Evolutionary conservation across 1,140 invertebrate genomes (phyloP).

Genomic region (Aphis craccivora): DNA sequence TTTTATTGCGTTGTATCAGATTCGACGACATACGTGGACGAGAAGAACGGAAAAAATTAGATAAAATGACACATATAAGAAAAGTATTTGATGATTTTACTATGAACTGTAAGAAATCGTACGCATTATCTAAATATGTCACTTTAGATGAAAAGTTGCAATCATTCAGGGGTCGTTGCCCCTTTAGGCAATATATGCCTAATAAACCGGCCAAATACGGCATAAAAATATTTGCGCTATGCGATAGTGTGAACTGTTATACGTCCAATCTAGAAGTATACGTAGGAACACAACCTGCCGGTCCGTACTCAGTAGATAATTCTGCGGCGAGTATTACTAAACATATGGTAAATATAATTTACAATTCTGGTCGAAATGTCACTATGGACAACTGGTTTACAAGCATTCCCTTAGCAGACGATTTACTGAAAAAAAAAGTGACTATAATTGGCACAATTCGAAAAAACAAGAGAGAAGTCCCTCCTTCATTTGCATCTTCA

Average conservation of each 20-base stretch:
- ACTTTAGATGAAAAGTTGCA: conserved; percentile 64
- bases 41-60: neutral
- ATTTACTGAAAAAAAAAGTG: conserved; percentile 4
- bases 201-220: conserved; percentile 65
- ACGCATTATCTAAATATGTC: conserved; percentile 61
- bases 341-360: conserved; percentile 32
- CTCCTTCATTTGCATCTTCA: conserved; percentile 53
- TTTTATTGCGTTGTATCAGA: neutral
- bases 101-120: conserved; percentile 61
- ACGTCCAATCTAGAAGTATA: conserved; percentile 62
- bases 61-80: neutral
- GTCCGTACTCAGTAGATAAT: conserved; percentile 62
- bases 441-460: conserved; percentile 5
- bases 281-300: conserved; percentile 61
- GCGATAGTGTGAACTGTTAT: conserved; percentile 62
- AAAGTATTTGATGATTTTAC: conserved; percentile 62
- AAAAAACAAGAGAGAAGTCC: conserved; percentile 59
- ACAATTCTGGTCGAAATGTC: conserved; percentile 60
- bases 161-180: conserved; percentile 63
- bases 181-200: conserved; percentile 65
- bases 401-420: neutral
- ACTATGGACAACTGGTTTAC: conserved; percentile 63
- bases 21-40: neutral
- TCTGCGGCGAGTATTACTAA: neutral
- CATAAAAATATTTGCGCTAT: conserved; percentile 64